phyloP scores from a whole-genome alignment of 2,113 vertebrate species.

The Albula goreensis region DNA sequence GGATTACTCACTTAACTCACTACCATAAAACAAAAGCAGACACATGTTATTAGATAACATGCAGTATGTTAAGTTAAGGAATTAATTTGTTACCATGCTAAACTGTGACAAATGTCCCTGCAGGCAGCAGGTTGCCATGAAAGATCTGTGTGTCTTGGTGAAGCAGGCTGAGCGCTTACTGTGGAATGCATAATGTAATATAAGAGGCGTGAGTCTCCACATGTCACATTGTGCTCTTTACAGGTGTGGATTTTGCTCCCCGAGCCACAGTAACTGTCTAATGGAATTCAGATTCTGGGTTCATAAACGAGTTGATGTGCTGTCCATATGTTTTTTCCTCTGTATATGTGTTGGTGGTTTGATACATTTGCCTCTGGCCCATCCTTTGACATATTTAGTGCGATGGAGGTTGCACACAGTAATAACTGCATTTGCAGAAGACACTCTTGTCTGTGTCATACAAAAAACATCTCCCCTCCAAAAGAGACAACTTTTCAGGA shows the following conservation, averaged over 20 bases:
- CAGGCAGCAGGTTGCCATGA: background rate
- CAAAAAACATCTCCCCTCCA: too few species aligned
- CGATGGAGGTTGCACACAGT: background rate
- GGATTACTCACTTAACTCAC: background rate
- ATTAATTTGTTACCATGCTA: background rate
- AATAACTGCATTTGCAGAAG: too few species aligned
- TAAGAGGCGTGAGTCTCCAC: background rate
- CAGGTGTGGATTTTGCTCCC: background rate
- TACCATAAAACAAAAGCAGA: background rate
- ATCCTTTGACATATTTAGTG: conserved; percentile 18
- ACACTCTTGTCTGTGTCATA: too few species aligned
- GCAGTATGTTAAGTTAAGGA: background rate
- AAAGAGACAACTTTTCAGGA: too few species aligned
- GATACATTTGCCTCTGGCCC: conserved; percentile 41
- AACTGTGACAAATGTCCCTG: background rate
- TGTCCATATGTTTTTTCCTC: background rate
- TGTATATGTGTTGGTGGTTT: conserved; percentile 3
- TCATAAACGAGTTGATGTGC: background rate
- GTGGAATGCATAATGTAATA: background rate
- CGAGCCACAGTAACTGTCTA: background rate
- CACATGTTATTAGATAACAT: background rate
- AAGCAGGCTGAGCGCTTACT: background rate
- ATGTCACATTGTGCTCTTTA: background rate
- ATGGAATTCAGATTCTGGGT: background rate
- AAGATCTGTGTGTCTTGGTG: background rate